A percentile compares a stretch with the other conserved stretches of the same genome.
Conservation (phyloP, 2,113 vertebrate genomes). For the Pluvianellus socialis region DNA sequence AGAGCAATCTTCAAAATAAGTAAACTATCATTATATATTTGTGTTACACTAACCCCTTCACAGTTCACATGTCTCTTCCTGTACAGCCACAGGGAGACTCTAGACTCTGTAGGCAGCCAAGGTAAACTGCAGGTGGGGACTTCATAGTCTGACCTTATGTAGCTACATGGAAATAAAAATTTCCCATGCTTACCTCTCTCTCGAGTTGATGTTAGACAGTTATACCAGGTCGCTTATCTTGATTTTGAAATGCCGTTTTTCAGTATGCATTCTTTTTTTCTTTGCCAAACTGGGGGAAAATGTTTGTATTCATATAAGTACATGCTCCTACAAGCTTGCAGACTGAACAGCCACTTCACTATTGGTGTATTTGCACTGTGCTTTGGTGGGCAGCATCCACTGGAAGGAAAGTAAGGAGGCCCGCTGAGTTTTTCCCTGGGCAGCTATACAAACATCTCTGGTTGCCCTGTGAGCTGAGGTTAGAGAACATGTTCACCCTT, state of each 20-base stretch:
- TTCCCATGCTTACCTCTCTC: neutral
- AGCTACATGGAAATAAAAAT: neutral
- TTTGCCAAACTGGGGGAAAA: neutral
- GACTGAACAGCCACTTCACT: constrained; percentile 28
- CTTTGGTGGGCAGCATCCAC: neutral
- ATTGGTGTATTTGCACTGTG: neutral
- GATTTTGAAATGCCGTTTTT: neutral
- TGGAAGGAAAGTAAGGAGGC: neutral
- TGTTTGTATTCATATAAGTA: constrained; percentile 13
- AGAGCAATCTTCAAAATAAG: neutral
- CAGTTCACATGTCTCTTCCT: neutral
- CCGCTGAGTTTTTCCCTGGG: neutral
- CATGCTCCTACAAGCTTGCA: neutral
- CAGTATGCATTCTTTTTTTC: neutral
- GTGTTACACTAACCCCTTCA: neutral
- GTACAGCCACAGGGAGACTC: neutral
- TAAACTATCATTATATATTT: neutral
- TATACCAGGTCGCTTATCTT: neutral
- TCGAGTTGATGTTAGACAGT: neutral
- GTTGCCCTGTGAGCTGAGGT: neutral
- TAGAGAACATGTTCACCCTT: neutral
- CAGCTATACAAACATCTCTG: neutral
- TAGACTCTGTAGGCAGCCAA: accelerated
- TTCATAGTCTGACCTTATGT: neutral
- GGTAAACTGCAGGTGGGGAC: neutral